Evolutionary conservation across 2,888 invertebrate genomes (phyloP), one percentile per base, ranked within the genome.

Genomic region (Uloborus plumipes): DNA sequence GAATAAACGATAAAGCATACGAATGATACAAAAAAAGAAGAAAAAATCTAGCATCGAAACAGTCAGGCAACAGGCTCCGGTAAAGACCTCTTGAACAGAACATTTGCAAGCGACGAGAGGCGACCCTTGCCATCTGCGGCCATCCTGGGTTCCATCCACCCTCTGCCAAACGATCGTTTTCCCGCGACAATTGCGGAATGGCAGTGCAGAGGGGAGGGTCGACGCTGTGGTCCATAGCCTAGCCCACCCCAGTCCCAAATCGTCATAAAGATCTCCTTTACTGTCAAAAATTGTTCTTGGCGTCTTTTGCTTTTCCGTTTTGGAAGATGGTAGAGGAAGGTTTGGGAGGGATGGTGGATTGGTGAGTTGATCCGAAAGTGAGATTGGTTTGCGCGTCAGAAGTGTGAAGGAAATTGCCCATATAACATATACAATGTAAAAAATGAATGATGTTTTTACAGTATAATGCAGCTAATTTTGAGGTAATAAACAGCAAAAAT

Each of bases 41-140:
- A n/a, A n/a, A n/a, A 75, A 59, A 58, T 14, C 31, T 14, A 31
- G 59, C 59, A 39, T n/a, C 51, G 51, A 69, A 77, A 69, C 62
- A 59, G 47, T 18, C 50, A 47, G 65, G 78, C 78, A 72, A 78
- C 78, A 78, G 78, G 78, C 71, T 65, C 64, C 47, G 16, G 22
- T 20, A 70, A 77, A 64, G 61, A 70, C 39, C 64, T 64, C 62
- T 64, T 70, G 69, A 76, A 53, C 69, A 70, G 77, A 62, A 70
- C 77, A 77, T 77, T 77, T 77, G 77, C 77, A 77, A 64, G 77
- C 77, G 62, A 62, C 47, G 64, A 69, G 55, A 22, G 67, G 39
- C 69, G 67, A 76, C 71, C 70, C 58, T 20, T 71, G 70, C 77
- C 70, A 71, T 70, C 69, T 78, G 70, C 31, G 64, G 58, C 71